Percentiles rank a stretch among this genome's conserved stretches.
phyloP scores from a whole-genome alignment of 2,797 vertebrate species.

The Tinamus major region DNA sequence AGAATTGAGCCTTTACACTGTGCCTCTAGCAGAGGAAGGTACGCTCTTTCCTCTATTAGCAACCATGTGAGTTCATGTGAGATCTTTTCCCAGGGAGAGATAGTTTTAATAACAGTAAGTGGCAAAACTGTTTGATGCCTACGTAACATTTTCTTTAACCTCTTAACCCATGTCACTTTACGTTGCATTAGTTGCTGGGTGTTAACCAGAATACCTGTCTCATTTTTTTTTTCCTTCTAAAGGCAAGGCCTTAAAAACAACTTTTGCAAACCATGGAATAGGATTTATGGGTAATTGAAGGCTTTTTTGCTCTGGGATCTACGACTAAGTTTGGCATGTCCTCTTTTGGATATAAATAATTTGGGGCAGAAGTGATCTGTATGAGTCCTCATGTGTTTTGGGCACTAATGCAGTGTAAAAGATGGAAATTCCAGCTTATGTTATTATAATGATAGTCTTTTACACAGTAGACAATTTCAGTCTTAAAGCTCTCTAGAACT shows the following conservation, averaged over 20 bases:
- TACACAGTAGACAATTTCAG: neutral
- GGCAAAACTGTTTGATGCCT: neutral
- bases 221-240: neutral
- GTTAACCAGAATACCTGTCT: neutral
- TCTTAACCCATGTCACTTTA: neutral
- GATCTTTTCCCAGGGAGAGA: neutral
- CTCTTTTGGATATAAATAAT: neutral
- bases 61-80: neutral
- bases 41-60: neutral
- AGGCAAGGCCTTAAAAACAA: neutral
- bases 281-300: neutral
- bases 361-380: neutral
- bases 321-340: neutral
- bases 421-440: neutral
- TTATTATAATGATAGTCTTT: neutral
- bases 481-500: neutral
- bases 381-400: neutral
- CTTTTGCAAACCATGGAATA: neutral
- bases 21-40: neutral
- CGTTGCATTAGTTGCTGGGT: neutral
- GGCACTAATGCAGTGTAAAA: neutral
- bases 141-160: neutral
- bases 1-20: neutral
- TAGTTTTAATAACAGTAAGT: neutral
- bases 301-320: neutral